These are phyloP conservation scores for Suricata suricatta DNA, from an alignment of 2,113 vertebrate species.

Conservation along the genomic window DNA sequence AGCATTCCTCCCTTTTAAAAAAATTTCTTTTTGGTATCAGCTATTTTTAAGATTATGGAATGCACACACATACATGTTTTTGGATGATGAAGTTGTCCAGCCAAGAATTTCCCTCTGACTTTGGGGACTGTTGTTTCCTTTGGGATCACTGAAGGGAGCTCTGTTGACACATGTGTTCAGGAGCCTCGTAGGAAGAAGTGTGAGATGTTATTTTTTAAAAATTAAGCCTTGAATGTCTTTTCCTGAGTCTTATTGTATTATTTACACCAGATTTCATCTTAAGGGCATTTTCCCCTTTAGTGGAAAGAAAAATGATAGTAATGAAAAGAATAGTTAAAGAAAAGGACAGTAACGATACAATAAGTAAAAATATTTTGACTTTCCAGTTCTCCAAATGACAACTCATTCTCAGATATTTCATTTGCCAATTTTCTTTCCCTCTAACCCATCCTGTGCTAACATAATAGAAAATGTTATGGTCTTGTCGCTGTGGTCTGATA, in stretches of 20 bases:
- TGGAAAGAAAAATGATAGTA: background rate
- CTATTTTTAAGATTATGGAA: background rate
- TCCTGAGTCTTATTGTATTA: background rate
- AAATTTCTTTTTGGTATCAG: conserved; percentile 28
- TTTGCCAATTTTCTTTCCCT: background rate
- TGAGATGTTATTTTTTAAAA: background rate
- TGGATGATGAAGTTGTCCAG: background rate
- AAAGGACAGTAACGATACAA: background rate
- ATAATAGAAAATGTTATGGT: background rate
- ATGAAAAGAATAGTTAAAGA: background rate
- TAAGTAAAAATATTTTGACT: background rate
- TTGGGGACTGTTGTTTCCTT: background rate
- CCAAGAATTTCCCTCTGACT: background rate
- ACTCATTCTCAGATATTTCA: background rate
- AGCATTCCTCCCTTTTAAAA: background rate
- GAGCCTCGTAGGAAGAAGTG: background rate
- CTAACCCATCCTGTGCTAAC: background rate
- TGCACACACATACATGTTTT: background rate
- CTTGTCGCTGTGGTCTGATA: background rate
- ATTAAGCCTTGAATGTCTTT: background rate
- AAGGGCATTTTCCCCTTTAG: background rate
- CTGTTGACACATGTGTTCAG: background rate
- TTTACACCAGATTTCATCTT: conserved; percentile 5
- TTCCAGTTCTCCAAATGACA: background rate
- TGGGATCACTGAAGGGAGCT: background rate